Evolutionary conservation across 1,140 invertebrate species (phyloP), one percentile per base, ranked within the genome.

Genomic region (Aphaenogaster rudis): DNA sequence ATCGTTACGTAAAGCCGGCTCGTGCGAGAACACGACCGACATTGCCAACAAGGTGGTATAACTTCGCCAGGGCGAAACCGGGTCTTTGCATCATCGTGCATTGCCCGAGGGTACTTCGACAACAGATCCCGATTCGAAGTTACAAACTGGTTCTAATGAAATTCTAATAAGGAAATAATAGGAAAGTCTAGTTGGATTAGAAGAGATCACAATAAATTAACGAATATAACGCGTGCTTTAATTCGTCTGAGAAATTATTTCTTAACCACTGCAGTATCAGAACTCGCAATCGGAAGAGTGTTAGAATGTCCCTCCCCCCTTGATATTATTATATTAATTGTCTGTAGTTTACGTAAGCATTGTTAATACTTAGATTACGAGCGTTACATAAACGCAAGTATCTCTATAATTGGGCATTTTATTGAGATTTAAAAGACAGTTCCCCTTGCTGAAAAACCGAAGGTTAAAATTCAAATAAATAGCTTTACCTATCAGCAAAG

Each of bases 1-100:
- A 76, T 48, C 69, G n/a, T 84, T 84, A 76, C 13, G 42, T 81
- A 81, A 79, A 57, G 9, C 13, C 39, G 54, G 13, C 21, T 74
- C 54, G 17, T 59, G n/a, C 13, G n/a, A 42, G 48, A 71, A 28
- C n/a, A 42, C 39, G 79, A 71, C 21, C 66, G 28, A 57, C 66
- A 72, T 57, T 81, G 66, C 50, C 50, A 81, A 72, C 79, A 13
- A 81, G 66, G 50, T 59, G 36, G 64, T 52, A 28, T 28, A 54
- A 71, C 36, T 81, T 71, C 66, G 66, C 21, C 45, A 80, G 45
- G 61, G 28, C n/a, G 45, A 67, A 80, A 67, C 15, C 61, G n/a
- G 72, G 45, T 67, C 61, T 79, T 79, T 33, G 33, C 52, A 21
- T 59, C 66, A 48, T 50, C 61, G 8, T 33, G 50, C 50, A 28